These are phyloP conservation scores for Toxotes jaculatrix DNA, from an alignment of 2,113 vertebrate genomes.

Conservation along the genomic window DNA sequence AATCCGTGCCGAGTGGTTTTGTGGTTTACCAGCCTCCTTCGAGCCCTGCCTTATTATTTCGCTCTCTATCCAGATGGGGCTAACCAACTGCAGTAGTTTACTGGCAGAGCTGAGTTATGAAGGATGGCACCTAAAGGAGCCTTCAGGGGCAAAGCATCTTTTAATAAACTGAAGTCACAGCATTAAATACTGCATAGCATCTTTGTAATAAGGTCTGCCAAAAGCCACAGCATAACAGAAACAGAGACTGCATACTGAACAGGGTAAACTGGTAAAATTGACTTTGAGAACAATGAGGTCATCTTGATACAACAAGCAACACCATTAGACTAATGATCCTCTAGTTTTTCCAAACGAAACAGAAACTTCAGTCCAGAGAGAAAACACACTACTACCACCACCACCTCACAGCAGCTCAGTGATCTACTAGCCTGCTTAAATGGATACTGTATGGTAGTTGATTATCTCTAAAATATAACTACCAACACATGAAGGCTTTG, in stretches of 20 bases:
- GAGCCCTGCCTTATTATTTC: slow-evolving; percentile 25
- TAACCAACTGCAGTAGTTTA: background rate
- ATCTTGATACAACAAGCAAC: background rate
- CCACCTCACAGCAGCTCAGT: background rate
- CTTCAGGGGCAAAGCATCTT: background rate
- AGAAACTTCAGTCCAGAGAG: background rate
- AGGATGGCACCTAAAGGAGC: background rate
- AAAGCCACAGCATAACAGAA: background rate
- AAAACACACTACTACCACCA: too few species aligned
- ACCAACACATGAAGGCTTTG: background rate
- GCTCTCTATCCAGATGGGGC: background rate
- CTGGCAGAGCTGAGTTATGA: slow-evolving; percentile 16
- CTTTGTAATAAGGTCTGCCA: background rate
- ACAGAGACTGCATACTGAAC: background rate
- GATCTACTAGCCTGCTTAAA: background rate
- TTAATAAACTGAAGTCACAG: background rate
- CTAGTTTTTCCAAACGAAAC: background rate
- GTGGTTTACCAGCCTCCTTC: slow-evolving; percentile 51
- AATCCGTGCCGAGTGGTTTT: slow-evolving; percentile 56
- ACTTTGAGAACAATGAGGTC: background rate
- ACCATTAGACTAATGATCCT: background rate
- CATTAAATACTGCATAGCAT: background rate
- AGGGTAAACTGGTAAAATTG: background rate
- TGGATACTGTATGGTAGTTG: background rate
- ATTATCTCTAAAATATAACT: background rate